Percentiles rank a stretch among this genome's conserved stretches.
Conservation (phyloP, 2,797 vertebrate species). For the Myoxocephalus aenaeus region DNA sequence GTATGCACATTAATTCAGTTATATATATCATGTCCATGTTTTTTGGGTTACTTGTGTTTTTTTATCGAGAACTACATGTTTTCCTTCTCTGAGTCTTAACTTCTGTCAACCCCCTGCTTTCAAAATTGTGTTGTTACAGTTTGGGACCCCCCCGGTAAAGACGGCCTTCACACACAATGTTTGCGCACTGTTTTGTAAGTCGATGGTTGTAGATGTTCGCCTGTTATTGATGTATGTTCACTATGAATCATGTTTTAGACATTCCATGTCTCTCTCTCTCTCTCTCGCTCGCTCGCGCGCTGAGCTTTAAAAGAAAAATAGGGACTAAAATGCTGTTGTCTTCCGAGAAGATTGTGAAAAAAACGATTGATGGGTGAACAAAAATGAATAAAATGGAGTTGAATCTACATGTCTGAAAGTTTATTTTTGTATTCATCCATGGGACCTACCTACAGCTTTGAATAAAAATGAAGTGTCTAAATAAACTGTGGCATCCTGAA, state of each 20-base stretch:
- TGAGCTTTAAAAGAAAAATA: conserved; percentile 74
- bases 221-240: conserved; percentile 68
- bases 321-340: conserved; percentile 82
- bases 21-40: conserved; percentile 36
- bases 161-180: conserved; percentile 63
- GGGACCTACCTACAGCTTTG: background rate
- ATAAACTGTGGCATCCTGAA: background rate
- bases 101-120: conserved; percentile 17
- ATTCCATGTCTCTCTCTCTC: conserved; percentile 72
- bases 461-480: background rate
- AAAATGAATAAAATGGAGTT: conserved; percentile 68
- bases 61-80: conserved; percentile 17
- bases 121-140: conserved; percentile 40
- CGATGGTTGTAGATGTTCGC: conserved; percentile 68
- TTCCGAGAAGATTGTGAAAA: conserved; percentile 88
- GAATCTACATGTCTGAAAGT: conserved; percentile 39
- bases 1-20: conserved; percentile 35
- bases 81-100: conserved; percentile 15
- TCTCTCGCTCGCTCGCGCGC: too few relatives aligned
- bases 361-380: conserved; percentile 78
- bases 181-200: conserved; percentile 75
- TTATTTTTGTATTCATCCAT: background rate
- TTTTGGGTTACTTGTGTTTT: conserved; percentile 25
- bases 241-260: conserved; percentile 70
- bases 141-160: conserved; percentile 34